Evolutionary conservation across 2,888 invertebrate species (phyloP), one percentile per base, ranked within the genome.

Genomic region (Watsonalla binaria): DNA sequence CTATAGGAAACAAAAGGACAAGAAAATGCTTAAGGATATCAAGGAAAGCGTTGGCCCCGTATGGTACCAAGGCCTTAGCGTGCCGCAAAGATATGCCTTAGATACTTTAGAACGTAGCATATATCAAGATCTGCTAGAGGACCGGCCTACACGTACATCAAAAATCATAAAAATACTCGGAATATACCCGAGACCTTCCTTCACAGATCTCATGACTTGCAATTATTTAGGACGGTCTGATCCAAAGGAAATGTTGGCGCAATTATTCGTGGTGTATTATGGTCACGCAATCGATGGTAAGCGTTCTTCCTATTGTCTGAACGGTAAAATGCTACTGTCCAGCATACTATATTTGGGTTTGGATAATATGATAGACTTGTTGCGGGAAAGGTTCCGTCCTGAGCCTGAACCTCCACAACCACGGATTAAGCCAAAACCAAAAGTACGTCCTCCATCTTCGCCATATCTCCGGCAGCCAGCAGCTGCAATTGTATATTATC

Each of bases 31-130:
- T 6, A 66, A 63, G 54, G 59, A 45, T 9, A 66, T 86, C n/a
- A 74, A 51, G 53, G 49, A 54, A 4, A 56, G 68, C 1, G 68
- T 86, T 6, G 90, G 90, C 1, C 89, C 90, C 0, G 72, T 58
- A 8, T 91, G 90, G 90, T 86, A 88, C 56, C 88, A 90, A 62
- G 80, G 82, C 1, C 76, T 90, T 6, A 88, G 90, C 59, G 83
- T 78, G 5, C 69, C 69, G 5, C 90, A 91, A 68, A 76, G 81
- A 59, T 50, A 53, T 6, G 80, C 84, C 4, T 68, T 90, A 47
- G 83, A 89, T 52, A 63, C 61, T 0, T 66, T 91, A 56, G 66
- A 74, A 48, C 52, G 57, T 35, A 66, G 74, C 5, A 86, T 90
- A 45, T 82, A 87, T 56, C 80, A 88, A 70, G 90, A 91, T 54